These are phyloP conservation scores for Venturia canescens DNA, from an alignment of 1,140 invertebrate species.

Conservation along the genomic window DNA sequence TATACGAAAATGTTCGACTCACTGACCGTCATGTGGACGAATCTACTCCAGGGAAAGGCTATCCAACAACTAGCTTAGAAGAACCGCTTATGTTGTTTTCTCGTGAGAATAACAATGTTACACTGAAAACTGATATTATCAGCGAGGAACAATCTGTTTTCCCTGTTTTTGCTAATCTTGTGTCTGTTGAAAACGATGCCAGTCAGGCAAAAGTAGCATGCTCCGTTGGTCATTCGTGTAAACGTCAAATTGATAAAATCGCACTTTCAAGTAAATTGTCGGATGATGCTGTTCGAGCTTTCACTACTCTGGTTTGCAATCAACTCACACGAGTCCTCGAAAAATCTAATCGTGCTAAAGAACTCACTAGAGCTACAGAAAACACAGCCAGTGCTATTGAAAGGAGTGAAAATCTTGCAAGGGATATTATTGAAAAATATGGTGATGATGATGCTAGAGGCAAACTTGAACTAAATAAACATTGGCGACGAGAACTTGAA, in stretches of 20 bases:
- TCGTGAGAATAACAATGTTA: slow-evolving; percentile 91
- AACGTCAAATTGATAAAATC: slow-evolving; percentile 86
- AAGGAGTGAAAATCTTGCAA: slow-evolving; percentile 64
- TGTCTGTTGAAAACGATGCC: slow-evolving; percentile 93
- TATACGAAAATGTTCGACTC: slow-evolving; percentile 83
- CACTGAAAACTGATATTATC: neutral
- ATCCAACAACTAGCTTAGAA: slow-evolving; percentile 84
- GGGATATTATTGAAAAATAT: slow-evolving; percentile 64
- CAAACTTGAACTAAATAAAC: slow-evolving; percentile 63
- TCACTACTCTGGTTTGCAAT: slow-evolving; percentile 79
- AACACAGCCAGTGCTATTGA: slow-evolving; percentile 71
- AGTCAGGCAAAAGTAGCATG: slow-evolving; percentile 92
- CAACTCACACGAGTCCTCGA: slow-evolving; percentile 77
- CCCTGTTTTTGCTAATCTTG: slow-evolving; percentile 87
- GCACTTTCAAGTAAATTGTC: slow-evolving; percentile 82
- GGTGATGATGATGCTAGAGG: slow-evolving; percentile 18
- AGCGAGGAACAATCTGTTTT: slow-evolving; percentile 74
- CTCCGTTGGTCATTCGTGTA: slow-evolving; percentile 90
- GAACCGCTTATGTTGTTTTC: slow-evolving; percentile 90
- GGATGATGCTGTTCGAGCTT: slow-evolving; percentile 81
- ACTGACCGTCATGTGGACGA: slow-evolving; percentile 80
- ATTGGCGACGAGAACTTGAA: slow-evolving; percentile 72
- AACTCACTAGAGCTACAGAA: slow-evolving; percentile 75
- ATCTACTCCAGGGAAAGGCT: slow-evolving; percentile 82
- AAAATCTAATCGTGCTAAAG: slow-evolving; percentile 76